Evolutionary conservation across 92 coral and sea anemone genomes (phyloP).

Genomic region (Pocillopora meandrina): DNA sequence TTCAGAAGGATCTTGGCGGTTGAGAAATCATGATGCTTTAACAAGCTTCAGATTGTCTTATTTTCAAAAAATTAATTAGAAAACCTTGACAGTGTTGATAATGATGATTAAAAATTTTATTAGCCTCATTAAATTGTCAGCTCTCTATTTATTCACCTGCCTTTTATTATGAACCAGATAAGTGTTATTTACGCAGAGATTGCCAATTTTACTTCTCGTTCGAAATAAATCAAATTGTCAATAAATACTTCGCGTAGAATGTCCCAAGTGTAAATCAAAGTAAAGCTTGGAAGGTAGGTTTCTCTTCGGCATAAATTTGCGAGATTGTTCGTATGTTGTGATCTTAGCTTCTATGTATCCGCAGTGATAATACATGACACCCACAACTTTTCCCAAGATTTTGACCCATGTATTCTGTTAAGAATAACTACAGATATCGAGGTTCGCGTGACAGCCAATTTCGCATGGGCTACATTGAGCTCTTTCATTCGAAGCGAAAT

Average conservation of each 20-base stretch:
- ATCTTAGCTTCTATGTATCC: no score
- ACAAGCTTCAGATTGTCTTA: background rate
- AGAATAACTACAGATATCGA: no score
- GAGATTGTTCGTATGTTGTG: background rate
- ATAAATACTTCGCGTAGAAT: background rate
- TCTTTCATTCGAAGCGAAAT: no score
- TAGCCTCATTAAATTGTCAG: background rate
- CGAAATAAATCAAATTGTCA: background rate
- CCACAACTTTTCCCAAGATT: no score
- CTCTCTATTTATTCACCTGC: background rate
- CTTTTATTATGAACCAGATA: background rate
- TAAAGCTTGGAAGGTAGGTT: background rate
- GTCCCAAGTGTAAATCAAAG: background rate
- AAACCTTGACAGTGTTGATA: background rate
- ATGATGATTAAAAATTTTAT: no score
- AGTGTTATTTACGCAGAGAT: background rate
- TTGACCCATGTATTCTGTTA: no score
- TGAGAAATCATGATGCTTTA: no score
- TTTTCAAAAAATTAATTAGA: background rate
- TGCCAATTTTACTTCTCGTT: background rate
- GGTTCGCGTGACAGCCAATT: no score
- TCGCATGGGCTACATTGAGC: no score
- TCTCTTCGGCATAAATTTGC: background rate
- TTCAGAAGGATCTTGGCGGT: background rate
- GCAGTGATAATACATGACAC: no score